Evolutionary conservation across 2,113 vertebrate genomes (phyloP), one percentile per base, ranked within the genome.

Genomic region (Talpa occidentalis): DNA sequence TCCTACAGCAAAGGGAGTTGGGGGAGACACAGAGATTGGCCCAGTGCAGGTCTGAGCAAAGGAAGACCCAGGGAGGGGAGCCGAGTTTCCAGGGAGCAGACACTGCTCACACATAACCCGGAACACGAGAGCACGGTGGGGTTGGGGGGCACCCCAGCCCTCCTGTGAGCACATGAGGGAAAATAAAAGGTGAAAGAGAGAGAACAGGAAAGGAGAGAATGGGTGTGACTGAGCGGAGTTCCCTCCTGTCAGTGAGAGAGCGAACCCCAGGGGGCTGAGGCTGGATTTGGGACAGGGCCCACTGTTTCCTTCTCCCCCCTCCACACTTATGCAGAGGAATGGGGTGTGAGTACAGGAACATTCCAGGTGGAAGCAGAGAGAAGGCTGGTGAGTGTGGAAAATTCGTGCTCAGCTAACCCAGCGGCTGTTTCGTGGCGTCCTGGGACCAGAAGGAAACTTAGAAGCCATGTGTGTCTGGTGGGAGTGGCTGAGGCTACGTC

Each of bases 91-190:
- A 28, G 42, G 24, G 22, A n/a, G n/a, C 30, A 2, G 26, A 21
- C 6, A 0, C 19, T 52, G 26, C 64, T 79, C 19, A 5, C 24
- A 59, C 44, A 10, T 69, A 73, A 17, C 19, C 28, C 42, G 2
- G 1, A 32, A 60, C 26, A 19, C 0, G 0, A 14, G 16, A 11
- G 17, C 8, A 0, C 3, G 1, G n/a, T n/a, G n/a, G n/a, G 47
- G 60, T 16, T 15, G 5, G 2, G 0, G 0, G 10, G 11, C 6
- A 59, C 67, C 5, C 35, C 26, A 1, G 56, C 8, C 69, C 16
- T n/a, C 69, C 76, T n/a, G n/a, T 42, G 74, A 81, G 24, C 24
- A 1, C 5, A 10, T 5, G 26, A 32, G 32, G 67, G 93, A 35
- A 67, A n/a, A 9, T n/a, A 22, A 40, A 79, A 30, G 24, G 54